Base-by-base conservation (phyloP, 2,888 invertebrate species). In the Callimorpha dominula region DNA sequence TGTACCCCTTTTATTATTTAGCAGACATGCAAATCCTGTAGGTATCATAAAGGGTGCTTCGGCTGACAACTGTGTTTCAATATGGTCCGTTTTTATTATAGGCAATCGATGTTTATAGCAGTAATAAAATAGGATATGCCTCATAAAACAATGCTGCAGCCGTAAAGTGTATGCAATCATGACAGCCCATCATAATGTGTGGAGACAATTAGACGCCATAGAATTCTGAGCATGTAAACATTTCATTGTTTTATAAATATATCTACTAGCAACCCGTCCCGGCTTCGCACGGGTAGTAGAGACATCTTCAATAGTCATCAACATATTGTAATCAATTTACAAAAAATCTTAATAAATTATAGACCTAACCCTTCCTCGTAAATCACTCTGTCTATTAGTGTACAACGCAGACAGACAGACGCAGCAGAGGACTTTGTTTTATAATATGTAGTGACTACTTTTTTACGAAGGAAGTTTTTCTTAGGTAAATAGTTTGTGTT, bases 151-250 rank as follows among this genome's bases (percentile, higher is more conserved):
- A 54, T 67, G n/a, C 67, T 67, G 67, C 67, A 54, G 42, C 42
- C 54, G 54, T 52, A 67, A 67, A 52, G 67, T 54, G 42, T 54
- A 40, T 65, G 50, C 65, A 65, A 65, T 65, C 65, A 57, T 60
- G 11, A 20, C 43, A 15, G 43, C 46, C 65, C 49, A 49, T 69
- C 50, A 49, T 40, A 42, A 54, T 52, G 31, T 67, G n/a, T 42
- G 17, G 66, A 67, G 67, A 67, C 67, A 42, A 67, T 67, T 70
- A 62, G 70, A 70, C 50, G 70, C 64, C 64, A 31, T 46, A 17
- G 12, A 15, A 42, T 64, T n/a, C 40, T 52, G 42, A 20, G 43
- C 12, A 1, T 43, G 20, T 63, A n/a, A 52, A 9, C 49, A 17
- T 15, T 50, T 66, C 12, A 49, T 31, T 9, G 15, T 31, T 14